These are phyloP conservation scores for Coreoperca whiteheadi DNA, from an alignment of 2,113 vertebrate genomes.

Conservation along the genomic window DNA sequence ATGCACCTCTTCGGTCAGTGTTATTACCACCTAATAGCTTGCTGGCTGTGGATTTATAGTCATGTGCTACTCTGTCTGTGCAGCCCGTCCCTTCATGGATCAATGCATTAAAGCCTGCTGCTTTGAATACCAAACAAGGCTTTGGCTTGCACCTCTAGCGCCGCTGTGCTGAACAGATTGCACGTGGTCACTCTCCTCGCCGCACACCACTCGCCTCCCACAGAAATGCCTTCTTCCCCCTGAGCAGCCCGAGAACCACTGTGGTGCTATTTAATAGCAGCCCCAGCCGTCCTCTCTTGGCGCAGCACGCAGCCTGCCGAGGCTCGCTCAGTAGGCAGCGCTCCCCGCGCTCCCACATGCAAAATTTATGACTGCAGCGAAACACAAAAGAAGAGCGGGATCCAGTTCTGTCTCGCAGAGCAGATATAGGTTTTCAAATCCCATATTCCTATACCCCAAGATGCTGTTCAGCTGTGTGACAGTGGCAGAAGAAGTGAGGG, in stretches of 20 bases:
- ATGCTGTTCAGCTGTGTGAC: slow-evolving; percentile 69
- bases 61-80: slow-evolving; percentile 62
- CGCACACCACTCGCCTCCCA: slow-evolving; percentile 53
- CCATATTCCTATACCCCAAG: slow-evolving; percentile 71
- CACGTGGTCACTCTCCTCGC: slow-evolving; percentile 60
- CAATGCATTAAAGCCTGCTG: slow-evolving; percentile 66
- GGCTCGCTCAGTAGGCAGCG: slow-evolving; percentile 53
- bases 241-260: slow-evolving; percentile 35
- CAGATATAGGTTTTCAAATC: slow-evolving; percentile 82
- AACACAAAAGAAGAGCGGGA: slow-evolving; percentile 65
- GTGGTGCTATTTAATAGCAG: slow-evolving; percentile 68
- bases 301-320: slow-evolving; percentile 44
- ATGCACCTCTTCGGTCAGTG: slow-evolving; percentile 47
- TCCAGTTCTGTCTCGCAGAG: slow-evolving; percentile 73
- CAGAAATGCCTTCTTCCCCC: slow-evolving; percentile 49
- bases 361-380: slow-evolving; percentile 79
- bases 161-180: slow-evolving; percentile 62
- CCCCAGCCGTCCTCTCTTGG: slow-evolving; percentile 54
- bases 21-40: slow-evolving; percentile 63
- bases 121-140: slow-evolving; percentile 79
- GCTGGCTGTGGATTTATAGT: slow-evolving; percentile 68
- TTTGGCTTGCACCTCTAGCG: slow-evolving; percentile 58
- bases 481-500: slow-evolving; percentile 60
- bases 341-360: slow-evolving; percentile 62
- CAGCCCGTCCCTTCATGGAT: slow-evolving; percentile 76